Conservation (phyloP, 2,797 vertebrate species). For the Chelon labrosus region DNA sequence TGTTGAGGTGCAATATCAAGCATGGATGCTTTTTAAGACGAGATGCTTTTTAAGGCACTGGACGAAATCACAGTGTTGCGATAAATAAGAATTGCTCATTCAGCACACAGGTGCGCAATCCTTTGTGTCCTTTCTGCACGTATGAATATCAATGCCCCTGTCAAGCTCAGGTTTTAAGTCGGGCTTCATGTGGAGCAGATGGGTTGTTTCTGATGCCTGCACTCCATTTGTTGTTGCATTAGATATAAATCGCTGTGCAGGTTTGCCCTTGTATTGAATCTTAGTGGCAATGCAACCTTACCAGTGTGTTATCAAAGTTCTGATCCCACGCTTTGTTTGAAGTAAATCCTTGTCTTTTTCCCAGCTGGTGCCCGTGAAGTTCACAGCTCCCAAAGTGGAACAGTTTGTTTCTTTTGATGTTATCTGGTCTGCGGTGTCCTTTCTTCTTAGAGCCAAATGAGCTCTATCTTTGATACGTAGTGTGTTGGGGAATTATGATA, state of each 20-base stretch:
- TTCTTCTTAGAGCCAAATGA: conserved; percentile 5
- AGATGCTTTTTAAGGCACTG: background rate
- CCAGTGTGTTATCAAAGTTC: conserved; percentile 26
- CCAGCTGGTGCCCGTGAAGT: conserved; percentile 14
- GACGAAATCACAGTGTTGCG: conserved; percentile 40
- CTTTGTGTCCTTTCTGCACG: conserved; percentile 10
- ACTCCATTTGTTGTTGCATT: conserved; percentile 60
- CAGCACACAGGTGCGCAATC: conserved; percentile 26
- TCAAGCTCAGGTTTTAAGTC: conserved; percentile 36
- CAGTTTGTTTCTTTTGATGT: conserved; percentile 16
- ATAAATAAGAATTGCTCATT: conserved; percentile 44
- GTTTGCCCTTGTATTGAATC: conserved; percentile 51
- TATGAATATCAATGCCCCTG: conserved; percentile 61
- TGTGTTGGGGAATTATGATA: conserved; percentile 6
- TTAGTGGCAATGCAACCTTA: conserved; percentile 20
- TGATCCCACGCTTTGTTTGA: conserved; percentile 48
- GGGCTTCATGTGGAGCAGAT: conserved; percentile 49
- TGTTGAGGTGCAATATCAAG: conserved; percentile 58
- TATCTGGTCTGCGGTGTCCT: conserved; percentile 14
- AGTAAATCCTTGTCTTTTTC: conserved; percentile 18
- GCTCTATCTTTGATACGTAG: conserved; percentile 11
- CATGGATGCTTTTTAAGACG: conserved; percentile 58
- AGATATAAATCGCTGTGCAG: conserved; percentile 48
- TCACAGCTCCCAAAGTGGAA: conserved; percentile 21
- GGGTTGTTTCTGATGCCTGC: conserved; percentile 47